These are phyloP conservation scores for Morone chrysops DNA, from an alignment of 2,113 vertebrate genomes.

Conservation along the genomic window DNA sequence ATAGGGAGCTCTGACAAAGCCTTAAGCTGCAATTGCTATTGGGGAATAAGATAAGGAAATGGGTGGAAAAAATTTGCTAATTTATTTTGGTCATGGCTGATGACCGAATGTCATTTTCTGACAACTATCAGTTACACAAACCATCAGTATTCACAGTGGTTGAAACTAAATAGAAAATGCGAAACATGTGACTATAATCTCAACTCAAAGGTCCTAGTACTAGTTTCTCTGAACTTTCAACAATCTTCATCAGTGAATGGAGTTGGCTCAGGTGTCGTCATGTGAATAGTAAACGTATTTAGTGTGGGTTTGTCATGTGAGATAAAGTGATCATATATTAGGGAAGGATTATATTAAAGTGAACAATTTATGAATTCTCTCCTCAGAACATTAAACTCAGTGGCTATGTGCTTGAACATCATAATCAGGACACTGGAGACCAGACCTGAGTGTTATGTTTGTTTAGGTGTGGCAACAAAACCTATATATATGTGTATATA, in stretches of 20 bases:
- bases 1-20: conserved; percentile 20
- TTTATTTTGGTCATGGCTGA: conserved; percentile 36
- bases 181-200: conserved; percentile 1
- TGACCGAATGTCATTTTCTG: conserved; percentile 39
- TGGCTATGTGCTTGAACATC: too few relatives aligned
- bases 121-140: conserved; percentile 33
- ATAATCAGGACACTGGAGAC: too few relatives aligned
- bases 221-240: background rate
- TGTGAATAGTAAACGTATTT: background rate
- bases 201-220: background rate
- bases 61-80: conserved; percentile 17
- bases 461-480: too few relatives aligned
- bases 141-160: background rate
- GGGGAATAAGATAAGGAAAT: conserved; percentile 23
- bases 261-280: background rate
- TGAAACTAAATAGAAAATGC: conserved; percentile 7
- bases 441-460: too few relatives aligned
- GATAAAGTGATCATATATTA: background rate
- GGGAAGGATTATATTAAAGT: too few relatives aligned
- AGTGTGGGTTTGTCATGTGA: background rate
- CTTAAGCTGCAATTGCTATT: conserved; percentile 25
- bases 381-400: too few relatives aligned
- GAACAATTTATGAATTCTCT: too few relatives aligned
- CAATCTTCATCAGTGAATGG: background rate
- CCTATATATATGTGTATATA: too few relatives aligned